Evolutionary conservation across 2,797 vertebrate species (phyloP), one percentile per base, ranked within the genome.

Genomic region (Babyrousa celebensis): DNA sequence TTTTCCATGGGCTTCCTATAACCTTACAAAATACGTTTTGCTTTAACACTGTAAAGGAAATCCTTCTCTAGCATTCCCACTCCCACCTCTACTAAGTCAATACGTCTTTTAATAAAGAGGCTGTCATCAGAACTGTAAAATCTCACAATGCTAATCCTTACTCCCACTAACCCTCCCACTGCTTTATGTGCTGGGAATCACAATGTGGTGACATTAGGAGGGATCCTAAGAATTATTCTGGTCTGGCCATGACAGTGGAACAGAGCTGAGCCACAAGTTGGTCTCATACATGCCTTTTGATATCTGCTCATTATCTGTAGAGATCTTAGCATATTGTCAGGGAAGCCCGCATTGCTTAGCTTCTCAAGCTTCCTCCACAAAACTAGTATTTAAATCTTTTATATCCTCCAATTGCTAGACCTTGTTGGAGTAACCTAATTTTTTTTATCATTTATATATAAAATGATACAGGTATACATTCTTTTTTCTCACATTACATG

Each of bases 1-100:
- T 89, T 70, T 92, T 78, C 88, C 17, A 48, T 32, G n/a, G 52
- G 54, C 18, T 89, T 93, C n/a, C 12, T 72, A 29, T 40, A 70
- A 62, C 40, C 32, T 96, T 82, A 63, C 52, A 23, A 82, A 91
- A 85, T 43, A 92, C 89, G 60, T 70, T 91, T 60, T 91, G n/a
- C 40, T 89, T 89, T 82, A 83, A 74, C 58, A 75, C 27, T 60
- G 10, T 18, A 63, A 48, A 84, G 72, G 48, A 93, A 89, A 96
- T 9, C 40, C 36, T 36, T 10, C 16, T 86, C 29, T 79, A 48
- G 27, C 68, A 52, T 62, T 56, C 21, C 65, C 20, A 20, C 27
- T 10, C 3, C 23, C 1, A 40, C 5, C 14, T 48, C n/a, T 52
- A 21, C 52, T 56, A 78, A 23, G 36, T 70, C 72, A 82, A 86